Evolutionary conservation across 2,888 invertebrate species (phyloP).

Genomic region (Perizoma flavofasciatum): DNA sequence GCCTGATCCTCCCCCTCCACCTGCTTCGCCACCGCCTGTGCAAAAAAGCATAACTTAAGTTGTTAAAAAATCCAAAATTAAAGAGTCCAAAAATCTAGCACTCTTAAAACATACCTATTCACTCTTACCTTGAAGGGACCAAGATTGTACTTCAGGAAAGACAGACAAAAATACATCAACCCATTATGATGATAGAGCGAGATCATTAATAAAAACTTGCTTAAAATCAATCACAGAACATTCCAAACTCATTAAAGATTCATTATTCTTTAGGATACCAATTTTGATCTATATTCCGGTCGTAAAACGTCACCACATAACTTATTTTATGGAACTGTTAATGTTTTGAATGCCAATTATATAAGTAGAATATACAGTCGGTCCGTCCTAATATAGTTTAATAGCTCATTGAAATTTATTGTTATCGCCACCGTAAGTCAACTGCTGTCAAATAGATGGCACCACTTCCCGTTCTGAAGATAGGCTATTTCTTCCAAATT

Average conservation of each 20-base stretch:
- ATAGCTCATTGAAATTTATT: constrained; percentile 23
- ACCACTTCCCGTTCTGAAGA: constrained; percentile 8
- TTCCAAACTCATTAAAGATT: constrained; percentile 30
- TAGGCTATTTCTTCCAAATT: constrained; percentile 1
- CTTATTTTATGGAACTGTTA: constrained; percentile 39
- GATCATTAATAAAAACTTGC: neutral
- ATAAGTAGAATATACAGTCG: constrained; percentile 8
- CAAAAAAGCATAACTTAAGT: neutral
- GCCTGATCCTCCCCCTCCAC: constrained; percentile 71
- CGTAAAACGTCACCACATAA: constrained; percentile 34
- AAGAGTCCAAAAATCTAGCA: constrained; percentile 4
- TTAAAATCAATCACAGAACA: constrained; percentile 17
- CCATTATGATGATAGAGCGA: too few relatives aligned
- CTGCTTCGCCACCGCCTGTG: constrained; percentile 66
- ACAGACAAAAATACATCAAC: too few relatives aligned
- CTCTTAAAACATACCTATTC: neutral
- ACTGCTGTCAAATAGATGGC: constrained; percentile 25
- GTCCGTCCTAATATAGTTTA: constrained; percentile 18
- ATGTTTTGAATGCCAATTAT: constrained; percentile 38
- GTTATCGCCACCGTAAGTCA: constrained; percentile 10
- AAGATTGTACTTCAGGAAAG: too few relatives aligned
- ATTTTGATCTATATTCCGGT: constrained; percentile 42
- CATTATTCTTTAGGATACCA: constrained; percentile 23
- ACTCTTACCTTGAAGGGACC: too few relatives aligned
- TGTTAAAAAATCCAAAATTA: too few relatives aligned